Evolutionary conservation across 2,113 vertebrate genomes (phyloP), one percentile per base, ranked within the genome.

Genomic region (Chloropsis hardwickii): DNA sequence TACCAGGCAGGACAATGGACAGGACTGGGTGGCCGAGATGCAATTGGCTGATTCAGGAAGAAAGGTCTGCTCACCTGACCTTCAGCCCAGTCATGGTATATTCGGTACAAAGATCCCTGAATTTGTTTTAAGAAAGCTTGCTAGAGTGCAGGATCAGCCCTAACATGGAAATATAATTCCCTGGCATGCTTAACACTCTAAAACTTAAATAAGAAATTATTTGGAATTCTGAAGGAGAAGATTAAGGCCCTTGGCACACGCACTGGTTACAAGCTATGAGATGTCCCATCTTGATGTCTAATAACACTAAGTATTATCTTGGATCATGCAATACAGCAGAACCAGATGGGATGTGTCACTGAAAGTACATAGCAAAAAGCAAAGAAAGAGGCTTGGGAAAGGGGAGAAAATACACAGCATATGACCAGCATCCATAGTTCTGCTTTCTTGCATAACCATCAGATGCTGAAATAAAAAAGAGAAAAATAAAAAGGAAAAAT

Each of bases 281-380:
- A 28, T 25, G 44, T 87, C 69, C 64, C 81, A 84, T 90, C 78
- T 88, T 73, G 50, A 77, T 53, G 22, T 60, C 37, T 81, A 84
- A 61, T 5, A 2, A 70, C 5, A 13, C n/a, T 82, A n/a, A 71
- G 50, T 65, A 60, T 96, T 92, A 58, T 92, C 76, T 78, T 84
- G 70, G 44, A 78, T 87, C 56, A 28, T 17, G 24, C 37, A 88
- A 61, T 33, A 76, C 25, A 88, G 58, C 69, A 93, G 40, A 93
- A 89, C 45, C 95, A 97, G 78, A 97, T 95, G 93, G 90, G 77
- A 93, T 54, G 40, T 6, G 5, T 95, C 91, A 89, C 42, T 4
- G 1, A 47, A 87, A 90, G 25, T 13, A 33, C 79, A 66, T 4
- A 45, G 31, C 40, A 90, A 88, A 85, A 61, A 86, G 37, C 44